These are phyloP conservation scores for Manis crassicaudata DNA, from an alignment of 2,797 vertebrate genomes.

Conservation along the genomic window DNA sequence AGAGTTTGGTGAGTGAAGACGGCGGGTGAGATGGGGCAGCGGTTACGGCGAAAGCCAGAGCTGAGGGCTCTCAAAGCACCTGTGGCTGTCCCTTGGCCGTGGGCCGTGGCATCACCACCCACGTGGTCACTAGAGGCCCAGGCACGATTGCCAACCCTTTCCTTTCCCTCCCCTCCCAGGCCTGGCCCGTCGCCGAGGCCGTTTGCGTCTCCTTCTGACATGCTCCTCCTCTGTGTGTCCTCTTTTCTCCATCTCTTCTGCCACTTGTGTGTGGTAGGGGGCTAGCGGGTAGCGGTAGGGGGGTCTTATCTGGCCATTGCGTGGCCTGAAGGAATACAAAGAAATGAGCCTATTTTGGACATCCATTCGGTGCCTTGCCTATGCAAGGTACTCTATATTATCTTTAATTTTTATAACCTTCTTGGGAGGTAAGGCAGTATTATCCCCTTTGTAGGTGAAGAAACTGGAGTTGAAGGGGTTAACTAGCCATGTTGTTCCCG, in stretches of 20 bases:
- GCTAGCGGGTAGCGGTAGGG: rapidly evolving
- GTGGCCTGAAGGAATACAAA: not conserved
- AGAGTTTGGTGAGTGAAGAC: not conserved
- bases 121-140: not conserved
- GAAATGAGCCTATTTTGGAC: not conserved
- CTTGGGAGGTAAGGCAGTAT: not conserved
- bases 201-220: not conserved
- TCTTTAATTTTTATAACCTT: not conserved
- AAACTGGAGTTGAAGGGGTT: not conserved
- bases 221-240: not conserved
- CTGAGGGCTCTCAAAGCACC: not conserved
- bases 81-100: rapidly evolving
- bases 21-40: not conserved
- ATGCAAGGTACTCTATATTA: not conserved
- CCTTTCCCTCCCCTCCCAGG: not conserved
- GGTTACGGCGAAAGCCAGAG: not conserved
- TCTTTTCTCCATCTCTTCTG: not conserved
- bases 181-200: not conserved
- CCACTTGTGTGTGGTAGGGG: rapidly evolving
- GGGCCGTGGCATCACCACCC: rapidly evolving
- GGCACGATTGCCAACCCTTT: no score
- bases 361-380: not conserved
- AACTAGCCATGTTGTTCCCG: rapidly evolving
- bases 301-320: not conserved
- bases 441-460: not conserved